Percentiles rank a stretch among this genome's conserved stretches.
These are phyloP conservation scores for Parnassius apollo DNA, from an alignment of 2,888 invertebrate species.

Conservation along the genomic window DNA sequence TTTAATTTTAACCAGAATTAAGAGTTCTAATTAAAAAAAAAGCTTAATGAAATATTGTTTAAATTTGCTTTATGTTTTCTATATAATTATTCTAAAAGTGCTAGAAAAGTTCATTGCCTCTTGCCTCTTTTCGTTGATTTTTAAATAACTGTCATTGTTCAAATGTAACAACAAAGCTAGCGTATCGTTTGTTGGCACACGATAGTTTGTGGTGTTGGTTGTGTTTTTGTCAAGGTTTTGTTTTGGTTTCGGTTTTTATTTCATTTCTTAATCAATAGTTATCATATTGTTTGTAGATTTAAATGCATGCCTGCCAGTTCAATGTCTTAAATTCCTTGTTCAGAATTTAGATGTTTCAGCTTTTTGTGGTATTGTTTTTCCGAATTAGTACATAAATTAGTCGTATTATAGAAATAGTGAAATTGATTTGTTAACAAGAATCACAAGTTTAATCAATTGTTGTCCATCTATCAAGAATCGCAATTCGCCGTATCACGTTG, in stretches of 20 bases:
- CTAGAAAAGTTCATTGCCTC: too few relatives aligned
- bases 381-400: constrained; percentile 2
- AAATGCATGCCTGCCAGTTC: constrained; percentile 76
- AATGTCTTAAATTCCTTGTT: constrained; percentile 49
- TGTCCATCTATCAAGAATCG: too few relatives aligned
- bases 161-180: constrained; percentile 41
- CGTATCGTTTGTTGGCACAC: constrained; percentile 46
- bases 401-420: constrained; percentile 30
- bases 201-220: neutral
- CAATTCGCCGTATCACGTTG: neutral
- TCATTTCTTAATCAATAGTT: constrained; percentile 43
- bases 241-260: constrained; percentile 52
- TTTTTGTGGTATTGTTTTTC: constrained; percentile 7
- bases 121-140: too few relatives aligned
- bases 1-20: neutral
- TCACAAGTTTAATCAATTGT: neutral
- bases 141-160: neutral
- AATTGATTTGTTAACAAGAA: constrained; percentile 7
- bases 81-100: too few relatives aligned
- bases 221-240: constrained; percentile 54
- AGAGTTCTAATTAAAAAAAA: neutral
- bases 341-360: constrained; percentile 40
- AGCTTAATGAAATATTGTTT: neutral
- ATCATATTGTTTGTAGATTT: constrained; percentile 56
- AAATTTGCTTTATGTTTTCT: too few relatives aligned